A percentile compares a stretch with the other conserved stretches of the same genome.
These are phyloP conservation scores for Laodelphax striatellus DNA, from an alignment of 1,140 invertebrate species.

Conservation along the genomic window DNA sequence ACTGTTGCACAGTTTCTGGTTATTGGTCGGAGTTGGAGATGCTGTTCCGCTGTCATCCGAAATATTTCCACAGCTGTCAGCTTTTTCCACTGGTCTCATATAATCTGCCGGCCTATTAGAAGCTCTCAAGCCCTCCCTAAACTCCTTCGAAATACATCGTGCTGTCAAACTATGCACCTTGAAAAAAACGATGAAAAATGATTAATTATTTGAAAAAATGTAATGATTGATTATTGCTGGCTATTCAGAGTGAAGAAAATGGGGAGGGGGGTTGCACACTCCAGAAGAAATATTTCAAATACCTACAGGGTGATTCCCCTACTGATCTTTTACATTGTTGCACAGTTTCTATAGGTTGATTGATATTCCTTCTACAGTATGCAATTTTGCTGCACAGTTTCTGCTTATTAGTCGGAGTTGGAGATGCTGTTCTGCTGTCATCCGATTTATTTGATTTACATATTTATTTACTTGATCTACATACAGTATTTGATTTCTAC, in stretches of 20 bases:
- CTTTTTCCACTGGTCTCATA: neutral
- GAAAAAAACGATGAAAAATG: neutral
- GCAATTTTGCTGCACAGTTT: conserved; percentile 3
- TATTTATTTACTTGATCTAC: no score
- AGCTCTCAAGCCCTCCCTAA: conserved; percentile 50
- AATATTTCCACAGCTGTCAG: conserved; percentile 7
- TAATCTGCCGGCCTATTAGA: neutral
- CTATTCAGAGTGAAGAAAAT: neutral
- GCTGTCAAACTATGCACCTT: conserved; percentile 71
- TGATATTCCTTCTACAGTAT: no score
- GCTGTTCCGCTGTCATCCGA: conserved; percentile 18
- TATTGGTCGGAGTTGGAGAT: conserved; percentile 8
- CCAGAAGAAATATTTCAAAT: neutral
- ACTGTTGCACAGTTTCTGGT: neutral
- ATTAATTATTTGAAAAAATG: no score
- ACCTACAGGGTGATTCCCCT: no score
- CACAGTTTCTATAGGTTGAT: no score
- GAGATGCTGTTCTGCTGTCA: conserved; percentile 15
- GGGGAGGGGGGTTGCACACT: neutral
- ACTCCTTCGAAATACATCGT: conserved; percentile 62
- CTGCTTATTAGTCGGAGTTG: conserved; percentile 2
- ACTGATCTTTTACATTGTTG: no score
- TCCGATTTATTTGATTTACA: conserved; percentile 15
- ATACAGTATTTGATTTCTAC: no score
- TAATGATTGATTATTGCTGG: neutral